Percentiles rank a stretch among this genome's conserved stretches.
Conservation (phyloP, 2,888 invertebrate species). For the Athripsodes cinereus region DNA sequence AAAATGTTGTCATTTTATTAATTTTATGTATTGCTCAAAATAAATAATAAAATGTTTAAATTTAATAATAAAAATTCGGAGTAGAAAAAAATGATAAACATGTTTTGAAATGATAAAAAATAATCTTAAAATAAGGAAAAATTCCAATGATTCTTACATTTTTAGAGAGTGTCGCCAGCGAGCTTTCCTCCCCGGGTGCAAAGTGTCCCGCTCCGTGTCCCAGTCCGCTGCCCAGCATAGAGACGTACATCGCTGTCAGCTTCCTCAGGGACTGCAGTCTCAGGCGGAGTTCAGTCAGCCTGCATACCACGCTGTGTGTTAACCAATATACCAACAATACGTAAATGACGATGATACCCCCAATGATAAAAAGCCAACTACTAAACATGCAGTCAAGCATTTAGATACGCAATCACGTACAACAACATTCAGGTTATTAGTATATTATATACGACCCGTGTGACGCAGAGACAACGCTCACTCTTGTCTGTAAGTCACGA, state of each 20-base stretch:
- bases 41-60: no score
- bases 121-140: not conserved
- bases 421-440: not conserved
- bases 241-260: constrained; percentile 75
- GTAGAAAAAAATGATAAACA: no score
- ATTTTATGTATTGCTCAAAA: no score
- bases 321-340: constrained; percentile 16
- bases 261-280: constrained; percentile 76
- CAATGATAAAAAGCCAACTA: constrained; percentile 17
- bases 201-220: constrained; percentile 60
- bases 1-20: no score
- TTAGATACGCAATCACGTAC: not conserved
- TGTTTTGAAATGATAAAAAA: no score
- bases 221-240: constrained; percentile 73
- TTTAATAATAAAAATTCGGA: no score
- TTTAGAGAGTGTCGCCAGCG: constrained; percentile 41
- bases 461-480: no score
- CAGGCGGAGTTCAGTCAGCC: constrained; percentile 71
- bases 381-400: constrained; percentile 1
- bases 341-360: constrained; percentile 3
- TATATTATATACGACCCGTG: no score
- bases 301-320: constrained; percentile 33
- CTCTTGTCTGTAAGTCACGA: no score
- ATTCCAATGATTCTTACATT: constrained; percentile 37
- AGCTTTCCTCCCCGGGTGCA: constrained; percentile 38